phyloP scores from a whole-genome alignment of 2,797 vertebrate genomes.

The Serranus cabrilla region DNA sequence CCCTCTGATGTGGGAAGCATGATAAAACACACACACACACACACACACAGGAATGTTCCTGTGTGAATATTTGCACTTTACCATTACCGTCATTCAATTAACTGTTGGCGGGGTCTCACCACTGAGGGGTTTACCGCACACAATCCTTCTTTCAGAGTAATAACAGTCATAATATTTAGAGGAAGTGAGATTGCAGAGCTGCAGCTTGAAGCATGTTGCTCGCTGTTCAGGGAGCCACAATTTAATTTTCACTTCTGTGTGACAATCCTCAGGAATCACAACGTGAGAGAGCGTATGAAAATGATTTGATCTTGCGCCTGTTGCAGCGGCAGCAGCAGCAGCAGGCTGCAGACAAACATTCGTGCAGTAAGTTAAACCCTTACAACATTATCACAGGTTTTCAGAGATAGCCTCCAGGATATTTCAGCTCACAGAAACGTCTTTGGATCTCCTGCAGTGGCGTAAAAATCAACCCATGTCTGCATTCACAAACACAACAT shows the following conservation, averaged over 20 bases:
- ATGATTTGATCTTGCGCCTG: slow-evolving; percentile 28
- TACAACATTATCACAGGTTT: slow-evolving; percentile 13
- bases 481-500: background rate
- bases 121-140: slow-evolving; percentile 33
- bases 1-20: slow-evolving; percentile 48
- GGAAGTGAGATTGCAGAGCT: slow-evolving; percentile 47
- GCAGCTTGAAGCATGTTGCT: slow-evolving; percentile 50
- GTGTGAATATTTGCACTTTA: slow-evolving; percentile 50
- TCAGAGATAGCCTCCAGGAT: background rate
- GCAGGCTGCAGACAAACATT: slow-evolving; percentile 12
- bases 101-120: slow-evolving; percentile 58
- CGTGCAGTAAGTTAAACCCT: background rate
- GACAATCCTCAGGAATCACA: slow-evolving; percentile 59
- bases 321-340: slow-evolving; percentile 29
- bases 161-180: slow-evolving; percentile 30
- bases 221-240: slow-evolving; percentile 75
- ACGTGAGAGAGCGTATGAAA: slow-evolving; percentile 50
- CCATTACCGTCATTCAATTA: slow-evolving; percentile 70
- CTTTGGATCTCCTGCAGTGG: background rate
- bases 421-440: slow-evolving; percentile 3
- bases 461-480: background rate
- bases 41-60: slow-evolving; percentile 35
- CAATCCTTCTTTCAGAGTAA: slow-evolving; percentile 27
- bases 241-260: slow-evolving; percentile 82
- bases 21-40: slow-evolving; percentile 4